These are phyloP conservation scores for Staurois parvus DNA, from an alignment of 2,797 vertebrate genomes.

Conservation along the genomic window DNA sequence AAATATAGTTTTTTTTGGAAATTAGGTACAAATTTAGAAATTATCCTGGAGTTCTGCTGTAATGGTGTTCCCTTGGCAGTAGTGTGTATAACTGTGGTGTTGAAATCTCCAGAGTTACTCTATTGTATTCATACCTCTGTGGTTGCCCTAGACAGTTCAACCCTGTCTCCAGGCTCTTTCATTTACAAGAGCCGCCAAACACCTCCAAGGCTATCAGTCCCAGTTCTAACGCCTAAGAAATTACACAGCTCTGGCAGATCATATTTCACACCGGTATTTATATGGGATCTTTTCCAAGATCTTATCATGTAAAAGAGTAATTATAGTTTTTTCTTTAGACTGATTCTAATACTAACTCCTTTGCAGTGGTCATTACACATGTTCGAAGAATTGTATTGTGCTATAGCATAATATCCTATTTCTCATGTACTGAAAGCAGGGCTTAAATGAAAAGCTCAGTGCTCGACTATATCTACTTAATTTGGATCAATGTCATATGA, in stretches of 20 bases:
- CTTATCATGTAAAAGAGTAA: conserved; percentile 77
- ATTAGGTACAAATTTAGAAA: too few species aligned
- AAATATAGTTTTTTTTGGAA: too few species aligned
- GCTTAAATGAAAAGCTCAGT: not conserved
- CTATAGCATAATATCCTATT: conserved; percentile 4
- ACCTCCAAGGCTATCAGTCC: conserved; percentile 71
- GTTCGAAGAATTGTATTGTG: conserved; percentile 22
- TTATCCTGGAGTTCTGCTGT: too few species aligned
- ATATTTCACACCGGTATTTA: conserved; percentile 75
- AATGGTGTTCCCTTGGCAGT: not conserved
- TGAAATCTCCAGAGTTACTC: conserved; percentile 28
- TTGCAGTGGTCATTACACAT: conserved; percentile 62
- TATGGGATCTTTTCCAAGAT: conserved; percentile 70
- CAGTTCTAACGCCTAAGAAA: conserved; percentile 70
- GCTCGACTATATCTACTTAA: not conserved
- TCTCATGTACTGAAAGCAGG: conserved; percentile 11
- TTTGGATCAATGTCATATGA: not conserved
- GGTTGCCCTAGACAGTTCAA: conserved; percentile 57
- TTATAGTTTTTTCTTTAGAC: conserved; percentile 69
- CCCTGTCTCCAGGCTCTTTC: conserved; percentile 72
- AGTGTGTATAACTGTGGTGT: conserved; percentile 6
- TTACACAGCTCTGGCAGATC: conserved; percentile 71
- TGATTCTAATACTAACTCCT: conserved; percentile 69
- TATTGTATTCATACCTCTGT: conserved; percentile 49
- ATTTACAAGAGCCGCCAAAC: conserved; percentile 74